These are phyloP conservation scores for Lacerta agilis DNA, from an alignment of 2,797 vertebrate species.

Conservation along the genomic window DNA sequence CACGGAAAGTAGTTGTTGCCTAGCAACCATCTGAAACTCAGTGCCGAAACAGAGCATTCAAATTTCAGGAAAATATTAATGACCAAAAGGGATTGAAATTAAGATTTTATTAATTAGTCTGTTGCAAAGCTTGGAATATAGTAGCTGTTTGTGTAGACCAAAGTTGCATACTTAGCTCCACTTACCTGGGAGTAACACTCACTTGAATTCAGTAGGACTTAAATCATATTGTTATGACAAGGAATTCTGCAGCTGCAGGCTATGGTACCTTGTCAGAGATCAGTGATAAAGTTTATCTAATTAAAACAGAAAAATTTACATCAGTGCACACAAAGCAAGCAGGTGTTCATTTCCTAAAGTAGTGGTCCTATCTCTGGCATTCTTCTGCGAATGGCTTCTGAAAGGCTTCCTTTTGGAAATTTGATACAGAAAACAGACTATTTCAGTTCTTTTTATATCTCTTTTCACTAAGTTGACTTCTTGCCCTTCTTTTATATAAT, in stretches of 20 bases:
- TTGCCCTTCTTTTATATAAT: neutral
- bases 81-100: neutral
- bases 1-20: neutral
- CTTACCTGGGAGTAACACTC: no score
- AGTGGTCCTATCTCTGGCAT: neutral
- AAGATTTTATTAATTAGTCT: neutral
- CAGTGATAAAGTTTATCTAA: neutral
- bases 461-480: neutral
- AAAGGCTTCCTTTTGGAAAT: neutral
- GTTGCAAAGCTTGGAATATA: neutral
- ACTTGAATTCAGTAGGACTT: no score
- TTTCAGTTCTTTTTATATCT: neutral
- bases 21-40: constrained; percentile 18
- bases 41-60: neutral
- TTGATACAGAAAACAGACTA: neutral
- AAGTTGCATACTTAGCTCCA: neutral
- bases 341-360: neutral
- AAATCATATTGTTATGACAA: neutral
- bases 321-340: neutral
- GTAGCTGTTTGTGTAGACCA: neutral
- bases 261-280: neutral
- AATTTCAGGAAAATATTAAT: constrained; percentile 12
- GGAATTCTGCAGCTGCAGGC: neutral
- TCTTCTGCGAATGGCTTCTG: neutral
- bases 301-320: neutral